Conservation (phyloP, 2,113 vertebrate species). For the Channa maculata region DNA sequence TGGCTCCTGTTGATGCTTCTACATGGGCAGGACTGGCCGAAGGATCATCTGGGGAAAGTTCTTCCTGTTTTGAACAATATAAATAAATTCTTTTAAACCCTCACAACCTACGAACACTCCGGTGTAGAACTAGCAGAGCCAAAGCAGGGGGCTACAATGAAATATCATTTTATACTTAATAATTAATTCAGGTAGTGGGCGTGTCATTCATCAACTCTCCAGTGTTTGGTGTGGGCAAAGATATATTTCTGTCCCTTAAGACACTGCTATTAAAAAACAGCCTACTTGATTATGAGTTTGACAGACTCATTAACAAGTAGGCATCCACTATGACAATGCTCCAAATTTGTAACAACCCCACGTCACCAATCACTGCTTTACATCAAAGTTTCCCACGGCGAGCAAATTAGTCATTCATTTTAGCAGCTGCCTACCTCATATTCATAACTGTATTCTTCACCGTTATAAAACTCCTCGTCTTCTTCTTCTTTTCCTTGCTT, state of each 20-base stretch:
- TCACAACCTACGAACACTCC: constrained; percentile 3
- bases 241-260: constrained; percentile 32
- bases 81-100: constrained; percentile 17
- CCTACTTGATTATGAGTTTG: constrained; percentile 36
- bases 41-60: constrained; percentile 45
- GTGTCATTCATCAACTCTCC: constrained; percentile 67
- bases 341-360: constrained; percentile 36
- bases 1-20: constrained; percentile 11
- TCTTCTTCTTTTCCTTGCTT: constrained; percentile 36
- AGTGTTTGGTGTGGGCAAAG: constrained; percentile 43
- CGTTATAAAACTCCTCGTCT: constrained; percentile 57
- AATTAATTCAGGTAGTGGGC: constrained; percentile 64
- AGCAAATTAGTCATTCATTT: constrained; percentile 36
- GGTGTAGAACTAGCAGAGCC: constrained; percentile 8
- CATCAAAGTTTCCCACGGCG: constrained; percentile 36
- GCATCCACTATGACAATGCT: constrained; percentile 3
- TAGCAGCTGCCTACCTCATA: constrained; percentile 73
- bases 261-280: not conserved
- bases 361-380: constrained; percentile 33
- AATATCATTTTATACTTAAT: constrained; percentile 50
- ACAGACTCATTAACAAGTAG: constrained; percentile 51
- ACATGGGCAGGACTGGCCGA: not conserved
- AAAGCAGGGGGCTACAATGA: constrained; percentile 32
- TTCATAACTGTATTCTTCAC: constrained; percentile 72
- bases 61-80: constrained; percentile 59